Percentiles rank a stretch among this genome's conserved stretches.
phyloP scores from a whole-genome alignment of 2,888 invertebrate species.

The Erebia palarica region DNA sequence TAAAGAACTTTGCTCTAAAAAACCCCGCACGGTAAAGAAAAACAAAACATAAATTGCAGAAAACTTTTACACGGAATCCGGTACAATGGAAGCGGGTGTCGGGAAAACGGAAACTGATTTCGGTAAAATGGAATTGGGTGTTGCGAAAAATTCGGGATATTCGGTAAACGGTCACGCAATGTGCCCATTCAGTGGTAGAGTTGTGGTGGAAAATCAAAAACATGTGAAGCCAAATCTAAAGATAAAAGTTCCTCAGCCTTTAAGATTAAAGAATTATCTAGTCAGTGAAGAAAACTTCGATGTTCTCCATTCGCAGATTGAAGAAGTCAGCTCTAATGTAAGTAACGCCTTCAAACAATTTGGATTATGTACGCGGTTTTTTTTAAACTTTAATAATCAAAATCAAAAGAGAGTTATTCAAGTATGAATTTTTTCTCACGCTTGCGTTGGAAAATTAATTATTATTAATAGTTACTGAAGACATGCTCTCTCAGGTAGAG shows the following conservation, averaged over 20 bases:
- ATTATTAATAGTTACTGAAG: too few species aligned
- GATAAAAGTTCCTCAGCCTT: slow-evolving; percentile 68
- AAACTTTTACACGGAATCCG: slow-evolving; percentile 29
- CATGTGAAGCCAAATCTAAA: slow-evolving; percentile 61
- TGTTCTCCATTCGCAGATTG: slow-evolving; percentile 60
- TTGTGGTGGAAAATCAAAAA: slow-evolving; percentile 52
- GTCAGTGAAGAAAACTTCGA: slow-evolving; percentile 61
- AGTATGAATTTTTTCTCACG: too few species aligned
- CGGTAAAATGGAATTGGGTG: slow-evolving; percentile 27
- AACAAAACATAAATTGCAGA: background rate
- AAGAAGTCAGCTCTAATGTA: slow-evolving; percentile 60
- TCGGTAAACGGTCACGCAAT: slow-evolving; percentile 53
- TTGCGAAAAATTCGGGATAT: slow-evolving; percentile 25
- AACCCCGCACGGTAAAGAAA: background rate
- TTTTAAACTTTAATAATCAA: too few species aligned
- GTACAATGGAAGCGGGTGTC: slow-evolving; percentile 32
- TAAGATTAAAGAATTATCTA: slow-evolving; percentile 64
- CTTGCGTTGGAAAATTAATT: too few species aligned
- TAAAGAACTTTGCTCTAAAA: background rate
- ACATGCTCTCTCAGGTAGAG: too few species aligned
- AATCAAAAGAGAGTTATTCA: too few species aligned
- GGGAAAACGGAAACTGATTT: slow-evolving; percentile 33
- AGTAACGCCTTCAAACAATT: slow-evolving; percentile 48
- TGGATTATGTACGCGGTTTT: too few species aligned
- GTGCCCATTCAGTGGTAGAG: slow-evolving; percentile 64